These are phyloP conservation scores for Mesorhabditis spiculigera DNA, from an alignment of 2,888 invertebrate species.

Conservation along the genomic window DNA sequence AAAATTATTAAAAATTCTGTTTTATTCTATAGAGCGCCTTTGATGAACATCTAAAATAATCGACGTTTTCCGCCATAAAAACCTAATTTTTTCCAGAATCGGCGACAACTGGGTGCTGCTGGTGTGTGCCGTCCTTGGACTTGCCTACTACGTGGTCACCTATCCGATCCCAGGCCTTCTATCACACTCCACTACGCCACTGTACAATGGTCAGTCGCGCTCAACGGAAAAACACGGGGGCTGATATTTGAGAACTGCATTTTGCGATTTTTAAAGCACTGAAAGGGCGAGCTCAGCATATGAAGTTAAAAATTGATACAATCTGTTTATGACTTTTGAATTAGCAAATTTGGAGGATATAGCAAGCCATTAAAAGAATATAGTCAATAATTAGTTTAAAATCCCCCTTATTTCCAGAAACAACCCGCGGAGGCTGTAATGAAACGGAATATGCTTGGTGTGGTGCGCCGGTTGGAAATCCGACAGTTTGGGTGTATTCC, in stretches of 20 bases:
- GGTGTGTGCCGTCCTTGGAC: background rate
- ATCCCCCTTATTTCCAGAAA: background rate
- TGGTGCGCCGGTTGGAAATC: background rate
- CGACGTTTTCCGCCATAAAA: too few species aligned
- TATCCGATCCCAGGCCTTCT: background rate
- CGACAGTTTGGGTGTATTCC: background rate
- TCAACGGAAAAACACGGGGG: too few species aligned
- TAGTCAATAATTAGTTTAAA: too few species aligned
- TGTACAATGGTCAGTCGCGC: background rate
- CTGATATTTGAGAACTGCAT: background rate
- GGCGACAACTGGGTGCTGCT: background rate
- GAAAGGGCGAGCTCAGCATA: too few species aligned
- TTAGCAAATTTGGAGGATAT: too few species aligned
- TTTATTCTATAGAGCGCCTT: too few species aligned
- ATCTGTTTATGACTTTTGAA: too few species aligned
- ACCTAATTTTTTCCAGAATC: background rate
- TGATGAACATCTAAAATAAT: too few species aligned
- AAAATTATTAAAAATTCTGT: too few species aligned
- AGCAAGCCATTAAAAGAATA: too few species aligned
- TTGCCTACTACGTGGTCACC: background rate
- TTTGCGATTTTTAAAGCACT: background rate
- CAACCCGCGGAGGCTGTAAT: constrained; percentile 2
- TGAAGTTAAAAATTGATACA: too few species aligned
- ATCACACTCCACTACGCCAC: background rate
- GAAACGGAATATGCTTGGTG: background rate